Percentiles rank a stretch among this genome's conserved stretches.
Evolutionary conservation across 2,113 vertebrate genomes (phyloP).

Genomic region (Aix galericulata): DNA sequence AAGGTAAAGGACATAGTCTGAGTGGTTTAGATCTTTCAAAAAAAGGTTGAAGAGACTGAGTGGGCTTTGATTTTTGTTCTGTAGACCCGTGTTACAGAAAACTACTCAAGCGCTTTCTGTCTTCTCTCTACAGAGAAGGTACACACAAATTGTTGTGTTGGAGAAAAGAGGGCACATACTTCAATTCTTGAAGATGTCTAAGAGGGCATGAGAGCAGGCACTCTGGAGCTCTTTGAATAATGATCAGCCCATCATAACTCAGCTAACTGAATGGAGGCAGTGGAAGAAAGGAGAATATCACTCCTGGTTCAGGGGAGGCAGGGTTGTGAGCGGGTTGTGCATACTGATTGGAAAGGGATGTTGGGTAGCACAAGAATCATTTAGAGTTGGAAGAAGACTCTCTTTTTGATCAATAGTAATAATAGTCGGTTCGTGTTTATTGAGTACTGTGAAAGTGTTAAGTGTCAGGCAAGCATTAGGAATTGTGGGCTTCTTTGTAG

Average conservation of each 20-base stretch:
- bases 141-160: not conserved
- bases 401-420: not conserved
- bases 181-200: not conserved
- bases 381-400: not conserved
- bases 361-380: accelerated
- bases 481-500: not conserved
- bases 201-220: not conserved
- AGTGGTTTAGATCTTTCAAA: conserved; percentile 22
- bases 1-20: conserved; percentile 21
- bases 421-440: not conserved
- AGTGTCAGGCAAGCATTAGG: not conserved
- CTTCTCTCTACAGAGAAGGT: not conserved
- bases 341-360: not conserved
- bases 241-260: not conserved
- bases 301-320: not conserved
- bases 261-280: not conserved
- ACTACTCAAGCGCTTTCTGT: conserved; percentile 3
- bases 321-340: not conserved
- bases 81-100: not conserved
- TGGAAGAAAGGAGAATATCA: not conserved
- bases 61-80: conserved; percentile 40
- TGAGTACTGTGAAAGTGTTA: not conserved
- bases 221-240: not conserved
- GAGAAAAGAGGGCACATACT: not conserved
- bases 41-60: conserved; percentile 13